A percentile compares a stretch with the other conserved stretches of the same genome.
Evolutionary conservation across 2,888 invertebrate genomes (phyloP).

Genomic region (Corbicula japonica): DNA sequence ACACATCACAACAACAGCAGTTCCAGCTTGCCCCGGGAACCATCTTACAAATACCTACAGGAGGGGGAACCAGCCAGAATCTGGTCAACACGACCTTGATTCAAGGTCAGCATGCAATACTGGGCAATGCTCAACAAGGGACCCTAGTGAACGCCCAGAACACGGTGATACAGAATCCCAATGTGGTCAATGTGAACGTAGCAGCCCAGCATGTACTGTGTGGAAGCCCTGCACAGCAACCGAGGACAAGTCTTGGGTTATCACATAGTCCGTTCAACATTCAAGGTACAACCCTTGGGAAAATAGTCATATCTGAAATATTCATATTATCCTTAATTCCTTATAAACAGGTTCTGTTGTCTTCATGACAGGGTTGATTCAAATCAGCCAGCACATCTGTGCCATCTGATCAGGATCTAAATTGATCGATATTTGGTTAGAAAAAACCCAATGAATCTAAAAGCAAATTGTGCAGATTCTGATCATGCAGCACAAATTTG

Average conservation of each 20-base stretch:
- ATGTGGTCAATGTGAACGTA: conserved; percentile 80
- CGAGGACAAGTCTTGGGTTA: conserved; percentile 49
- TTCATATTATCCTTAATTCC: background rate
- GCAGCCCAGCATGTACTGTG: conserved; percentile 75
- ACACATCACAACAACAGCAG: conserved; percentile 55
- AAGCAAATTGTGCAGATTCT: too few species aligned
- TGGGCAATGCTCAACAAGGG: conserved; percentile 41
- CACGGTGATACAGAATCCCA: conserved; percentile 80
- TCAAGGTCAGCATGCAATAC: conserved; percentile 68
- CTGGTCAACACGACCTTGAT: conserved; percentile 53
- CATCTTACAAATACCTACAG: conserved; percentile 54
- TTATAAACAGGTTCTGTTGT: too few species aligned
- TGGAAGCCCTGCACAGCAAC: conserved; percentile 67
- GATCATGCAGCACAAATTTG: too few species aligned
- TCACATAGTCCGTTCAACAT: conserved; percentile 69
- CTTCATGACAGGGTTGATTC: too few species aligned
- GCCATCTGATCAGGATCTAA: too few species aligned
- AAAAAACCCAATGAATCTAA: too few species aligned
- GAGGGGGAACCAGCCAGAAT: conserved; percentile 20
- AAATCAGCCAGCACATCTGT: too few species aligned
- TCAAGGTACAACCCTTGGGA: conserved; percentile 69
- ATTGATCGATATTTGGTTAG: too few species aligned
- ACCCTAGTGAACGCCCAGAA: conserved; percentile 79
- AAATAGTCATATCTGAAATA: background rate
- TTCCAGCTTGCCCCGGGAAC: conserved; percentile 66